Percentiles rank a stretch among this genome's conserved stretches.
phyloP scores from a whole-genome alignment of 2,888 invertebrate species.

The Acanthopleura granulata region DNA sequence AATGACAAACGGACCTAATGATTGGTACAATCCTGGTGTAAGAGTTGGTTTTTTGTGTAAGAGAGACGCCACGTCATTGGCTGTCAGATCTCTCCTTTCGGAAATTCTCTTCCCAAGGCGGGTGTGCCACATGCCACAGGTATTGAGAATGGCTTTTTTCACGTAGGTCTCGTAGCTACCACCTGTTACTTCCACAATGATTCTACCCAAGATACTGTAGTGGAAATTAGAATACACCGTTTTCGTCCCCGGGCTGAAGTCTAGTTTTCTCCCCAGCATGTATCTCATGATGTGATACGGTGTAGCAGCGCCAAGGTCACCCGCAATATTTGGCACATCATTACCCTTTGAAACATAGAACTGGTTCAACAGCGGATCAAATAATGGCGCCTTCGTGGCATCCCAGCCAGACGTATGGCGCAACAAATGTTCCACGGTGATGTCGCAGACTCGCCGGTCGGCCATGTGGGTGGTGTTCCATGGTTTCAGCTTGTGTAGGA shows the following conservation, averaged over 20 bases:
- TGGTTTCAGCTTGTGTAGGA: conserved; percentile 42
- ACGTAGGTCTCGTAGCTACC: conserved; percentile 50
- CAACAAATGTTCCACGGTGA: conserved; percentile 60
- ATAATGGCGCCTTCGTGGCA: conserved; percentile 42
- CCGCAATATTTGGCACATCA: conserved; percentile 52
- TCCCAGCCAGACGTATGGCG: conserved; percentile 64
- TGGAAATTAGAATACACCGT: conserved; percentile 59
- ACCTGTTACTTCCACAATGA: conserved; percentile 54
- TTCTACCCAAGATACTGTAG: conserved; percentile 56
- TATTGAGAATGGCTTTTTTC: conserved; percentile 43
- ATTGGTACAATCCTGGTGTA: conserved; percentile 25
- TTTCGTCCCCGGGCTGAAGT: conserved; percentile 55
- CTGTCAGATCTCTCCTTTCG: neutral
- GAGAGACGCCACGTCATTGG: too few relatives aligned
- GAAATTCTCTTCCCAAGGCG: conserved; percentile 35
- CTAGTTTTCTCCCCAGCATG: conserved; percentile 51
- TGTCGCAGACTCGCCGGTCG: conserved; percentile 40
- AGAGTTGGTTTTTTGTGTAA: neutral
- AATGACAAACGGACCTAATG: conserved; percentile 39
- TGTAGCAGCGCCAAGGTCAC: conserved; percentile 40
- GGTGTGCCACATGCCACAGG: conserved; percentile 65
- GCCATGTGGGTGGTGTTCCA: conserved; percentile 20
- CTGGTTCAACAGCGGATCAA: conserved; percentile 57
- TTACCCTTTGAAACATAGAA: conserved; percentile 45
- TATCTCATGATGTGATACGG: conserved; percentile 51